phyloP scores from a whole-genome alignment of 2,888 invertebrate species.

The Aplocera efformata region DNA sequence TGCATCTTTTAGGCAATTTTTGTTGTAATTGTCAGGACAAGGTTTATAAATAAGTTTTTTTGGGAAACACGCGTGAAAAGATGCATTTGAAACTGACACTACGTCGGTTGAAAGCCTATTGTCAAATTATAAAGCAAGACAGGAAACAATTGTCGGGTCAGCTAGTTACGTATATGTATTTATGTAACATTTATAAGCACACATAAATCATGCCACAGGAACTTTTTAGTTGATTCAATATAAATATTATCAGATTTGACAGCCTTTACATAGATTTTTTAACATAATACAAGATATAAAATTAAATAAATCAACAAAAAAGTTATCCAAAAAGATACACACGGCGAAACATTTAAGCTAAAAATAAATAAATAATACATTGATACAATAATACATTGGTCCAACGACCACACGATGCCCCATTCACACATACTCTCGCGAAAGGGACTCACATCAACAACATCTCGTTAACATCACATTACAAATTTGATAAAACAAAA shows the following conservation, averaged over 20 bases:
- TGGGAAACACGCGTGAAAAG: too few species aligned
- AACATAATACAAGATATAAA: not conserved
- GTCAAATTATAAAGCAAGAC: too few species aligned
- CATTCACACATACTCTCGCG: constrained; percentile 5
- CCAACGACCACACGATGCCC: constrained; percentile 1
- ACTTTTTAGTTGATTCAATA: constrained; percentile 6
- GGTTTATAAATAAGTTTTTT: too few species aligned
- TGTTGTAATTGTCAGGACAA: too few species aligned
- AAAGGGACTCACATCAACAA: not conserved
- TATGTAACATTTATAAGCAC: constrained; percentile 6
- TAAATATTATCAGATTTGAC: too few species aligned
- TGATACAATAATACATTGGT: constrained; percentile 1
- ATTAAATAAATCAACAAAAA: constrained; percentile 6
- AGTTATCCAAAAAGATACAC: not conserved
- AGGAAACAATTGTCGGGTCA: too few species aligned
- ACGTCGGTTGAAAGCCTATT: too few species aligned
- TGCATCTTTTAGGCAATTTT: too few species aligned
- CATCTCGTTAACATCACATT: constrained; percentile 1
- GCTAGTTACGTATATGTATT: too few species aligned
- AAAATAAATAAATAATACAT: not conserved
- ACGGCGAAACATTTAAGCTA: constrained; percentile 3
- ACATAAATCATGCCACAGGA: constrained; percentile 1
- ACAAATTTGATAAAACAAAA: not conserved
- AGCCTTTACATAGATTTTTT: too few species aligned
- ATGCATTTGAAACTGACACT: too few species aligned